These are phyloP conservation scores for Pelobates cultripes DNA, from an alignment of 2,797 vertebrate species.

Conservation along the genomic window DNA sequence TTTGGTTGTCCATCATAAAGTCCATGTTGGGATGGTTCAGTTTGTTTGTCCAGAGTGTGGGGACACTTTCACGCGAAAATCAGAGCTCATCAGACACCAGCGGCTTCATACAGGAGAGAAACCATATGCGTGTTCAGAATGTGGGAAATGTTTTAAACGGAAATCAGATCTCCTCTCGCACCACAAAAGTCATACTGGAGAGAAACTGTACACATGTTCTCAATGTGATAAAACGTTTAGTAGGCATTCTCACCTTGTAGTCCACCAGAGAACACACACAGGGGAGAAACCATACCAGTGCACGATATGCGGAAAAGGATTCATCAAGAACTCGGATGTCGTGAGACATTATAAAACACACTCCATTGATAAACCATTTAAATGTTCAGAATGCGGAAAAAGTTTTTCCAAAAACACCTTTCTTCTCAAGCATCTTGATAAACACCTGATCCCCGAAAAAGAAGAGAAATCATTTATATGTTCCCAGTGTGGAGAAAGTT, in stretches of 20 bases:
- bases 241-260: neutral
- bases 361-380: neutral
- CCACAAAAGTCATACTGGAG: neutral
- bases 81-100: neutral
- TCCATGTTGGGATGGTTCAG: neutral
- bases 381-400: neutral
- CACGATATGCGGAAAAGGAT: neutral
- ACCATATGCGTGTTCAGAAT: neutral
- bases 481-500: neutral
- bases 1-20: neutral
- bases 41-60: neutral
- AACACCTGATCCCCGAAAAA: neutral
- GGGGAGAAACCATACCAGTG: neutral
- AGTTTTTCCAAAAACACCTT: neutral
- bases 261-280: neutral
- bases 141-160: constrained; percentile 1
- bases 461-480: neutral
- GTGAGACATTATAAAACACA: neutral
- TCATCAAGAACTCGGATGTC: neutral
- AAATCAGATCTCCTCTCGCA: neutral
- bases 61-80: neutral
- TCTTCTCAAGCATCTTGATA: neutral
- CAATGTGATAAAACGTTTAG: neutral
- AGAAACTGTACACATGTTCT: neutral
- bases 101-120: neutral